Evolutionary conservation across 1,140 invertebrate genomes (phyloP), one percentile per base, ranked within the genome.

Genomic region (Drosophila santomea): DNA sequence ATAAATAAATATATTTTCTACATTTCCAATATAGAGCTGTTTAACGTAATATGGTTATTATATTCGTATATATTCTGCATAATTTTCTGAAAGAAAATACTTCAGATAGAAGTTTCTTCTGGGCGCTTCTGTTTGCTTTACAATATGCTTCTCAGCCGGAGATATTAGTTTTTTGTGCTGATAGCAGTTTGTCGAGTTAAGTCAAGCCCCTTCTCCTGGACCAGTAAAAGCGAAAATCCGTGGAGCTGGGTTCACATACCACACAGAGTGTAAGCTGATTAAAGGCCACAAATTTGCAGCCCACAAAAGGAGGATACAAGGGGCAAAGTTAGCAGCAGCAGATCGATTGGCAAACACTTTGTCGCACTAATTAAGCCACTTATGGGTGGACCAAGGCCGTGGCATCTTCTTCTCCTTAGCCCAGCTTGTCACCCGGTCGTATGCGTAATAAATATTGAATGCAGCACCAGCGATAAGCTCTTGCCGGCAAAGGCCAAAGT

Each of bases 361-460:
- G 83, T 79, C 52, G 56, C 75, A 61, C 83, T 83, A 86, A 86
- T 86, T 88, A 88, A 80, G 72, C 75, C 63, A 73, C 66, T 79
- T 83, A 82, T 67, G 56, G 63, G 75, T 62, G 56, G 51, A 14
- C 45, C 12, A 20, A 43, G 64, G 64, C 20, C 67, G 20, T 71
- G 68, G 68, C 32, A 32, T 2, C 64, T 54, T 25, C 66, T 64
- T 25, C 66, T 45, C 43, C 69, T 60, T 41, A 48, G 66, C 39
- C 38, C 35, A 44, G 45, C 52, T 58, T 52, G 56, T 50, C 55
- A 54, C 50, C 63, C 58, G 54, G 68, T 55, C 81, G 81, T 67
- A 78, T 81, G 57, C 74, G 74, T 74, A 59, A 85, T 81, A 81
- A 86, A 85, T 86, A 82, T 78, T 86, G 41, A 52, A 85, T 85